These are phyloP conservation scores for Argyra leucocephala DNA, from an alignment of 2,888 invertebrate genomes.

Conservation along the genomic window DNA sequence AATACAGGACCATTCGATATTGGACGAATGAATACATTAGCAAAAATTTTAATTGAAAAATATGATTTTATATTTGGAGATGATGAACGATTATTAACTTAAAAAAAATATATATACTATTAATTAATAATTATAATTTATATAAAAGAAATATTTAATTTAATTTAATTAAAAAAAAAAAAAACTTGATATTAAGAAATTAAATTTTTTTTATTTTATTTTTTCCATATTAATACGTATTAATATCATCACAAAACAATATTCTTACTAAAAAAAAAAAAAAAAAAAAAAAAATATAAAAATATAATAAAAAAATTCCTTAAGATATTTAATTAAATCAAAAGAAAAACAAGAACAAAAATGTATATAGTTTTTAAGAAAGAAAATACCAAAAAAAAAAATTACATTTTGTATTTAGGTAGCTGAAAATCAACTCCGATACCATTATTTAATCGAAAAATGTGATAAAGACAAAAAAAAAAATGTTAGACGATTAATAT, in stretches of 20 bases:
- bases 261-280: too few species aligned
- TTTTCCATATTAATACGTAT: too few species aligned
- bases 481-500: too few species aligned
- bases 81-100: slow-evolving; percentile 39
- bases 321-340: neutral
- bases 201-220: too few species aligned
- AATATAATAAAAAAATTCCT: too few species aligned
- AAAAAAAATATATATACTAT: slow-evolving; percentile 11
- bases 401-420: neutral
- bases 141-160: neutral
- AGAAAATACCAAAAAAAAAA: neutral
- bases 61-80: slow-evolving; percentile 39
- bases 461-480: neutral
- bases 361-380: neutral
- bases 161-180: too few species aligned
- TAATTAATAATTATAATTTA: too few species aligned
- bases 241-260: too few species aligned
- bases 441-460: neutral
- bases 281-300: too few species aligned
- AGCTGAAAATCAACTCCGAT: neutral
- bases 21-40: slow-evolving; percentile 41
- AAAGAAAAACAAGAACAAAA: neutral
- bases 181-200: too few species aligned
- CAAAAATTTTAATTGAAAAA: slow-evolving; percentile 41
- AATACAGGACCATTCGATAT: slow-evolving; percentile 38